Percentiles rank a stretch among this genome's conserved stretches.
Evolutionary conservation across 2,888 invertebrate species (phyloP).

Genomic region (Eilema depressum): DNA sequence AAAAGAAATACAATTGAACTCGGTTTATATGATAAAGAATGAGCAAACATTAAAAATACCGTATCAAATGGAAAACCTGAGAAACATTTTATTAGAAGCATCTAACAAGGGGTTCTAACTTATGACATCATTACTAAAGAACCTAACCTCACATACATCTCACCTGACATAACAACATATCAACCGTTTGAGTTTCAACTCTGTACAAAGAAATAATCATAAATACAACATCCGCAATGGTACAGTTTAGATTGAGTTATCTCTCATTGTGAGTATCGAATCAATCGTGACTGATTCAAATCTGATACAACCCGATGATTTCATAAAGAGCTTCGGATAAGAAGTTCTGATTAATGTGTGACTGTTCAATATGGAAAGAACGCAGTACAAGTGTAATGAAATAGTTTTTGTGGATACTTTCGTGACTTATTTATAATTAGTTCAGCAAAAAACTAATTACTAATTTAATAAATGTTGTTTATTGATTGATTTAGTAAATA

Average conservation of each 20-base stretch:
- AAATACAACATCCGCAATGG: conserved; percentile 68
- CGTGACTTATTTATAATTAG: conserved; percentile 33
- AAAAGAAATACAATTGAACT: background rate
- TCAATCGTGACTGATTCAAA: conserved; percentile 69
- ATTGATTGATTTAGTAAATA: background rate
- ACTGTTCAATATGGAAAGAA: conserved; percentile 48
- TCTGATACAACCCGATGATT: conserved; percentile 72
- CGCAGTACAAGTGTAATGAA: conserved; percentile 42
- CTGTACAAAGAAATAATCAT: conserved; percentile 51
- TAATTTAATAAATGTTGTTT: background rate
- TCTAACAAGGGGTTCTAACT: conserved; percentile 7
- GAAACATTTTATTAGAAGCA: background rate
- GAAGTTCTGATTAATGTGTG: conserved; percentile 65
- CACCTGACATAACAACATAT: conserved; percentile 42
- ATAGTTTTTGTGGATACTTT: conserved; percentile 39
- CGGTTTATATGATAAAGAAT: background rate
- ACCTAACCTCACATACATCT: conserved; percentile 30
- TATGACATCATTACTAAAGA: conserved; percentile 30
- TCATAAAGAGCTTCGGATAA: conserved; percentile 59
- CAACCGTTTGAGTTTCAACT: conserved; percentile 34
- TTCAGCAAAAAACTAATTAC: background rate
- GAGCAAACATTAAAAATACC: background rate
- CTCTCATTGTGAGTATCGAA: conserved; percentile 64
- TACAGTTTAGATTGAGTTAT: conserved; percentile 77
- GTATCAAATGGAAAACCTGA: background rate